Percentiles rank a stretch among this genome's conserved stretches.
These are phyloP conservation scores for Elephantulus edwardii DNA, from an alignment of 2,113 vertebrate species.

Conservation along the genomic window DNA sequence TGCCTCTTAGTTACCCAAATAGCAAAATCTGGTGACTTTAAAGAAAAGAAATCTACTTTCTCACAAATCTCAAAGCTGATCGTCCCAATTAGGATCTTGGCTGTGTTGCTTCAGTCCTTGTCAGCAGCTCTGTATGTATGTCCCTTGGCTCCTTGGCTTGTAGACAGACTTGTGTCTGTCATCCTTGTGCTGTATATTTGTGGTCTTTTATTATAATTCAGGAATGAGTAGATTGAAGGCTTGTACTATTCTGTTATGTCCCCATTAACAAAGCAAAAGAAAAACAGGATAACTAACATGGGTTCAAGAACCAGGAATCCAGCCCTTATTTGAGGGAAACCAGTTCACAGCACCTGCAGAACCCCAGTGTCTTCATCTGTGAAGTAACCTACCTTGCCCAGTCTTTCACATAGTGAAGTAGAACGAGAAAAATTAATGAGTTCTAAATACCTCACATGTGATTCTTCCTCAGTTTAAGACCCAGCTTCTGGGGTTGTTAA, in stretches of 20 bases:
- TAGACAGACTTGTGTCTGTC: background rate
- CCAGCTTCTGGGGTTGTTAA: fast-evolving
- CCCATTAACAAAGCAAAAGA: background rate
- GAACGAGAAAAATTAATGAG: background rate
- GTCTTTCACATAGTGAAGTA: background rate
- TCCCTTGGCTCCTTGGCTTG: background rate
- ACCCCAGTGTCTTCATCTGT: background rate
- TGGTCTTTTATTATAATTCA: background rate
- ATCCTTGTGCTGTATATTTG: background rate
- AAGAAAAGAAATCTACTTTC: background rate
- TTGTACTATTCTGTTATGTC: background rate
- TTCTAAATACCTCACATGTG: fast-evolving
- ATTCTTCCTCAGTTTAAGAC: background rate
- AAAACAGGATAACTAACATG: background rate
- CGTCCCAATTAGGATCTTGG: background rate
- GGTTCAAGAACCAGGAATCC: background rate
- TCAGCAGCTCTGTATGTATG: background rate
- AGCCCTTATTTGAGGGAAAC: background rate
- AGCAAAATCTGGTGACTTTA: background rate
- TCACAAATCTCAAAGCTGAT: background rate
- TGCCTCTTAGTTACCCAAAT: background rate
- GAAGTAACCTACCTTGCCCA: background rate
- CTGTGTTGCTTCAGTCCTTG: background rate
- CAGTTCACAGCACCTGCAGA: background rate
- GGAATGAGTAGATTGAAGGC: background rate